Evolutionary conservation across 2,888 invertebrate species (phyloP).

Genomic region (Homarus gammarus): DNA sequence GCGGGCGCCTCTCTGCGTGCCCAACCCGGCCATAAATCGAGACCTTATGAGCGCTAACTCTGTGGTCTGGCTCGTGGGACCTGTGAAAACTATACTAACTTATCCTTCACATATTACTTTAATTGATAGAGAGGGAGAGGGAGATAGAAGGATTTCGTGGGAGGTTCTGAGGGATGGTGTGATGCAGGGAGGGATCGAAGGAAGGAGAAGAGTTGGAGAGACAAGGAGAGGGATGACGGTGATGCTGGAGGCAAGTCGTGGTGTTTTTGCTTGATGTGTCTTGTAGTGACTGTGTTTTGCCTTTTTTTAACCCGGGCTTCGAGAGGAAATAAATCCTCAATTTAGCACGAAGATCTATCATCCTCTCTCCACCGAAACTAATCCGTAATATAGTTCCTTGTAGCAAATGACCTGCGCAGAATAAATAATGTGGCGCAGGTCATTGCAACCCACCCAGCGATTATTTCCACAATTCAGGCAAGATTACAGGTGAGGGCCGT

Average conservation of each 20-base stretch:
- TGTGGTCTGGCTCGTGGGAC: not conserved
- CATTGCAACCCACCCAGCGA: constrained; percentile 22
- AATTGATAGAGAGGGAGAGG: constrained; percentile 6
- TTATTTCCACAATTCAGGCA: constrained; percentile 31
- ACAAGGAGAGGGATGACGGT: no score
- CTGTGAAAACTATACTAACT: not conserved
- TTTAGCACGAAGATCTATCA: constrained; percentile 26
- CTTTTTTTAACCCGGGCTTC: no score
- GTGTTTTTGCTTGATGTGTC: no score
- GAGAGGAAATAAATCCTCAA: constrained; percentile 30
- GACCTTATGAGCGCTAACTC: not conserved
- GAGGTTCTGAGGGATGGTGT: not conserved
- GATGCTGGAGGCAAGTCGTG: no score
- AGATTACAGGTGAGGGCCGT: constrained; percentile 36
- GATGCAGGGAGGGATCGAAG: not conserved
- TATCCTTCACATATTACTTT: constrained; percentile 12
- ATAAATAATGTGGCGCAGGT: constrained; percentile 20
- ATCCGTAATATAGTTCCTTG: constrained; percentile 32
- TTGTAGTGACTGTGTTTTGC: no score
- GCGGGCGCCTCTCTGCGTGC: not conserved
- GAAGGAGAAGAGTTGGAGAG: no score
- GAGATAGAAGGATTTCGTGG: not conserved
- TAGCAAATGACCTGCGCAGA: not conserved
- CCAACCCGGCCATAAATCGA: constrained; percentile 11
- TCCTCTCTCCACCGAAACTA: not conserved